Percentiles rank a stretch among this genome's conserved stretches.
Conservation (phyloP, 2,888 invertebrate species). For the Harmothoe impar region DNA sequence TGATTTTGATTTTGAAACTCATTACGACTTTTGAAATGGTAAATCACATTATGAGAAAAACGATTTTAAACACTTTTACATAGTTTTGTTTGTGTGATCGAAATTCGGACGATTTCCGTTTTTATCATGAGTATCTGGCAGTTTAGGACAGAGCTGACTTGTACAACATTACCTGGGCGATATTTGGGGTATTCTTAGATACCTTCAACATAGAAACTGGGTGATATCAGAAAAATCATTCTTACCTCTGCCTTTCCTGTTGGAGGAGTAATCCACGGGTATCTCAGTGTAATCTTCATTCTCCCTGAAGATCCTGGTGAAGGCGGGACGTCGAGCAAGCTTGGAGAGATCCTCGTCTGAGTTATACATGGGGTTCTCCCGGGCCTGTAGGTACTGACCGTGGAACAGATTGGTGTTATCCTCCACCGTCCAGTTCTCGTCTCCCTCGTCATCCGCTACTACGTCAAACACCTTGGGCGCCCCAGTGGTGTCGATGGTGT, state of each 20-base stretch:
- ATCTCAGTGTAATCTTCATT: slow-evolving; percentile 55
- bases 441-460: slow-evolving; percentile 67
- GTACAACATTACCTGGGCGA: too few relatives aligned
- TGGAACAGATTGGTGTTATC: slow-evolving; percentile 72
- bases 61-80: too few relatives aligned
- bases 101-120: too few relatives aligned
- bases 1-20: too few relatives aligned
- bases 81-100: too few relatives aligned
- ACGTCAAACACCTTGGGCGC: slow-evolving; percentile 69
- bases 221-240: too few relatives aligned
- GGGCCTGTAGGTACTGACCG: slow-evolving; percentile 68
- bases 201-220: too few relatives aligned
- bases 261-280: slow-evolving; percentile 49
- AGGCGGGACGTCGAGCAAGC: slow-evolving; percentile 57
- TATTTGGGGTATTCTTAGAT: too few relatives aligned
- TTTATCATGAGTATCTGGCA: too few relatives aligned
- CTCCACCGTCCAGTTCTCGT: slow-evolving; percentile 66
- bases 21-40: too few relatives aligned
- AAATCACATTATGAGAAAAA: too few relatives aligned
- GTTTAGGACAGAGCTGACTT: too few relatives aligned
- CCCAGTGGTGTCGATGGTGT: slow-evolving; percentile 70
- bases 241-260: slow-evolving; percentile 18
- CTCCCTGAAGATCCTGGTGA: slow-evolving; percentile 66
- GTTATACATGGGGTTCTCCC: slow-evolving; percentile 72
- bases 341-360: slow-evolving; percentile 69